A percentile compares a stretch with the other conserved stretches of the same genome.
Evolutionary conservation across 2,888 invertebrate species (phyloP).

Genomic region (Morpho achilles): DNA sequence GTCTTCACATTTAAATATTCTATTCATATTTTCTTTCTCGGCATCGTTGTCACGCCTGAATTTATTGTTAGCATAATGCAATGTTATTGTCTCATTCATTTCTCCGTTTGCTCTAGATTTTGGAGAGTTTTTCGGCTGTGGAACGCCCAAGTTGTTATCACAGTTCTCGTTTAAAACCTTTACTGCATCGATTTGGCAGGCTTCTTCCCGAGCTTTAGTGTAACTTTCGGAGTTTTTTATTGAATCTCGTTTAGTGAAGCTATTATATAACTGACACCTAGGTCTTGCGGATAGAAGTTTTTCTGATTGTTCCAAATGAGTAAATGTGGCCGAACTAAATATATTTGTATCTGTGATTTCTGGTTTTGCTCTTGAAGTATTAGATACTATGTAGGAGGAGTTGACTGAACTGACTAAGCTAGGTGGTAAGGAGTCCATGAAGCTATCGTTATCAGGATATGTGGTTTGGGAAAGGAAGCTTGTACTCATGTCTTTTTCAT

Average conservation of each 20-base stretch:
- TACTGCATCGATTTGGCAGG: slow-evolving; percentile 59
- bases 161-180: slow-evolving; percentile 63
- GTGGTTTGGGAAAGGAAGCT: slow-evolving; percentile 74
- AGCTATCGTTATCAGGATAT: slow-evolving; percentile 67
- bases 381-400: slow-evolving; percentile 62
- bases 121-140: slow-evolving; percentile 39
- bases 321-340: slow-evolving; percentile 69
- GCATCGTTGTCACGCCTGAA: slow-evolving; percentile 53
- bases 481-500: slow-evolving; percentile 76
- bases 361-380: slow-evolving; percentile 44
- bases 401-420: slow-evolving; percentile 70
- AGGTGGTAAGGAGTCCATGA: slow-evolving; percentile 69
- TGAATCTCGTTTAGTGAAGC: slow-evolving; percentile 55
- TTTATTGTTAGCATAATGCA: slow-evolving; percentile 65
- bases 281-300: slow-evolving; percentile 60
- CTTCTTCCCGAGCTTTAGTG: slow-evolving; percentile 62
- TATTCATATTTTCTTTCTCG: slow-evolving; percentile 63
- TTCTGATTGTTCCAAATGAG: slow-evolving; percentile 65
- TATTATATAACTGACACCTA: slow-evolving; percentile 54
- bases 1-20: slow-evolving; percentile 60
- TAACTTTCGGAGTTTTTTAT: slow-evolving; percentile 60
- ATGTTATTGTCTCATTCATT: slow-evolving; percentile 60
- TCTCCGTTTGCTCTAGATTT: slow-evolving; percentile 47
- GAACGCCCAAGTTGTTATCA: slow-evolving; percentile 39
- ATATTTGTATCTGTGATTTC: slow-evolving; percentile 56